Percentiles rank a stretch among this genome's conserved stretches.
Conservation (phyloP, 2,797 vertebrate species). For the Pteropus rufus region DNA sequence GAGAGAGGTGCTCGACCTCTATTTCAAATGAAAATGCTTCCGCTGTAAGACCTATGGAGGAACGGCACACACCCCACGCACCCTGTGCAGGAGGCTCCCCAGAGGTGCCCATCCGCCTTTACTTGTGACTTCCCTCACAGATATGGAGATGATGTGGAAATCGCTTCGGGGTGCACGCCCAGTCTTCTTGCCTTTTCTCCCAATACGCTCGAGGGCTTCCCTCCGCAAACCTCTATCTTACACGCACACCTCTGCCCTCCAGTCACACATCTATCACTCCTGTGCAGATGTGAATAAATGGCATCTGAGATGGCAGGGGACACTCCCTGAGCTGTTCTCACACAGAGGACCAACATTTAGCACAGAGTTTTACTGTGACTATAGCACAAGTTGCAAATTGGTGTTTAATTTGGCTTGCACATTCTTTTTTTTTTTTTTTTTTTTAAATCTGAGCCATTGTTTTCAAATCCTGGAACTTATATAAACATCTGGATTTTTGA, state of each 20-base stretch:
- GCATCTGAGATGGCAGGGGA: not conserved
- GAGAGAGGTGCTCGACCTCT: not conserved
- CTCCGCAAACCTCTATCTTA: not conserved
- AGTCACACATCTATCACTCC: accelerated
- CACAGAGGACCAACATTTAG: not conserved
- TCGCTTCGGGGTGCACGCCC: too few relatives aligned
- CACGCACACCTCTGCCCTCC: not conserved
- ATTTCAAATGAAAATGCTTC: not conserved
- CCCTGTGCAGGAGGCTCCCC: not conserved
- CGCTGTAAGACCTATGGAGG: not conserved
- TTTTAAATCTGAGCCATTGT: not conserved
- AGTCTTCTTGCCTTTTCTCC: not conserved
- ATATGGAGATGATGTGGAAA: not conserved
- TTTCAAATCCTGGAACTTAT: not conserved
- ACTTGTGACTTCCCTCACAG: not conserved
- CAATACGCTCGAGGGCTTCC: not conserved
- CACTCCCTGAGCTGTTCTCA: not conserved
- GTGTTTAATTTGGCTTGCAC: not conserved
- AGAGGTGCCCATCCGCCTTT: accelerated
- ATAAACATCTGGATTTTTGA: not conserved
- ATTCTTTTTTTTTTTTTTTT: not conserved
- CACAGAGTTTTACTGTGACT: not conserved
- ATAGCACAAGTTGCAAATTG: not conserved
- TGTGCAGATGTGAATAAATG: not conserved
- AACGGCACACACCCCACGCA: accelerated